Conservation (phyloP, 2,113 vertebrate genomes). For the Sciurus niger region DNA sequence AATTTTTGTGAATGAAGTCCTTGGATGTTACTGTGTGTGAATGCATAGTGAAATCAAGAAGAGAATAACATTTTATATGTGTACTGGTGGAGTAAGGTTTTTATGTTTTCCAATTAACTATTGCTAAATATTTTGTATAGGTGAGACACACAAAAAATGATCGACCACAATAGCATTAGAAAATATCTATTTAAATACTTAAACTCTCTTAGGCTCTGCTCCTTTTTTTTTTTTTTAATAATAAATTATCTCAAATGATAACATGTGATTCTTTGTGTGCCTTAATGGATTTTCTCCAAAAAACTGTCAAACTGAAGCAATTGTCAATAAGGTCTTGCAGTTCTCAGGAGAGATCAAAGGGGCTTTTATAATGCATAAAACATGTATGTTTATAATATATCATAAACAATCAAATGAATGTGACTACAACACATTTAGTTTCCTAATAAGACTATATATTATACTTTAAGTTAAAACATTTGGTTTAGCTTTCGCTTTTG, state of each 20-base stretch:
- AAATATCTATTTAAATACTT: constrained; percentile 11
- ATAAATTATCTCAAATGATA: constrained; percentile 59
- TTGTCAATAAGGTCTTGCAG: constrained; percentile 69
- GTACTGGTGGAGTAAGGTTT: neutral
- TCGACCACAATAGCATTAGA: neutral
- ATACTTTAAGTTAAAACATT: constrained; percentile 73
- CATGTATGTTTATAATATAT: constrained; percentile 82
- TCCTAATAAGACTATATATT: constrained; percentile 58
- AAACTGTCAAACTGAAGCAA: constrained; percentile 77
- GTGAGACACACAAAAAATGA: neutral
- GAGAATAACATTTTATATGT: neutral
- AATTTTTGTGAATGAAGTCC: neutral
- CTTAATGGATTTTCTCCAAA: constrained; percentile 77
- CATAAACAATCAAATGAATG: constrained; percentile 78
- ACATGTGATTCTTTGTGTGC: neutral
- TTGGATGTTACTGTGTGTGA: neutral
- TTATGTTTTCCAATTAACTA: neutral
- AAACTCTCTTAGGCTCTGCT: constrained; percentile 37
- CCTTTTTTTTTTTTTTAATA: constrained; percentile 1
- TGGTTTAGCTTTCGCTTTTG: constrained; percentile 77
- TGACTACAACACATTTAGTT: constrained; percentile 74
- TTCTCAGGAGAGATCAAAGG: constrained; percentile 83
- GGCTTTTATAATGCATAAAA: constrained; percentile 81
- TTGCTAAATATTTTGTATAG: neutral
- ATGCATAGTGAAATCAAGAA: neutral